Conservation (phyloP, 2,113 vertebrate species). For the Vicugna pacos region DNA sequence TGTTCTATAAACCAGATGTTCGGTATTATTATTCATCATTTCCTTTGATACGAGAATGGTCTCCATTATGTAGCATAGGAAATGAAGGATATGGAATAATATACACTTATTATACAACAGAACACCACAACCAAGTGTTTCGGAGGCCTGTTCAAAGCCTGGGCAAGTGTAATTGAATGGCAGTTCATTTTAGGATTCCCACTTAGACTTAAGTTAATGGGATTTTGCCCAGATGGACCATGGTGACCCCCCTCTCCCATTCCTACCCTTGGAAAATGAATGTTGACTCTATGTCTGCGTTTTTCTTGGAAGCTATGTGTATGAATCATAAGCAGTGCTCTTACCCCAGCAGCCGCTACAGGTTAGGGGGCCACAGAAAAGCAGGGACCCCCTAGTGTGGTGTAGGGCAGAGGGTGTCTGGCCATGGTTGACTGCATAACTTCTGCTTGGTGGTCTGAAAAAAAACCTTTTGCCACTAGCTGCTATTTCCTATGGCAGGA, state of each 20-base stretch:
- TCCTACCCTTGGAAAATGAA: constrained; percentile 60
- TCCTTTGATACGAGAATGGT: constrained; percentile 80
- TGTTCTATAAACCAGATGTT: constrained; percentile 83
- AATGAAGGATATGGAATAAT: constrained; percentile 81
- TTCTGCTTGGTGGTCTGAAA: constrained; percentile 62
- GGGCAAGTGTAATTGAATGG: constrained; percentile 40
- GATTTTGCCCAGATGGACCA: constrained; percentile 70
- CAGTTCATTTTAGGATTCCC: constrained; percentile 64
- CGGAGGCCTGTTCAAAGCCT: constrained; percentile 59
- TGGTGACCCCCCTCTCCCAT: neutral
- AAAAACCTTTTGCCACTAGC: neutral
- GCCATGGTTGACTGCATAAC: neutral
- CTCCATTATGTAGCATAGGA: constrained; percentile 79
- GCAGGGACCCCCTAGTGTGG: constrained; percentile 5
- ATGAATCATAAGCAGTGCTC: constrained; percentile 27
- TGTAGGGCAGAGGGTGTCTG: neutral
- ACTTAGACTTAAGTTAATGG: constrained; percentile 65
- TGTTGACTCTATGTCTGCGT: constrained; percentile 69
- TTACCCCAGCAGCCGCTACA: constrained; percentile 38
- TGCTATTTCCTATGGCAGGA: constrained; percentile 49
- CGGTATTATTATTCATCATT: constrained; percentile 80
- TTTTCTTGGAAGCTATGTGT: constrained; percentile 71
- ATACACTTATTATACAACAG: constrained; percentile 63
- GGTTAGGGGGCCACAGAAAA: constrained; percentile 45
- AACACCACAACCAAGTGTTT: constrained; percentile 38